Conservation (phyloP, 2,797 vertebrate genomes). For the Arnoldichthys spilopterus region DNA sequence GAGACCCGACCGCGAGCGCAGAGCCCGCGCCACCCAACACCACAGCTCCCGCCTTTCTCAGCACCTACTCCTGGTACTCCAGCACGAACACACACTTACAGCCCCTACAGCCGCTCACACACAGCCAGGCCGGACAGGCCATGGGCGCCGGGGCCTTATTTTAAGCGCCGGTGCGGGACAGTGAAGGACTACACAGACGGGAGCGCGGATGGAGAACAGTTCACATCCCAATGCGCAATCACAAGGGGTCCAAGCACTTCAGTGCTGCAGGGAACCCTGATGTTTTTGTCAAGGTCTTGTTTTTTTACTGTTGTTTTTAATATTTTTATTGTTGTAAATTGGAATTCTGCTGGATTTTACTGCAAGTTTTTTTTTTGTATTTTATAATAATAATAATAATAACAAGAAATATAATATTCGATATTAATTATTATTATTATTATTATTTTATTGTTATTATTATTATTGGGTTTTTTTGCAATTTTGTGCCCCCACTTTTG, state of each 20-base stretch:
- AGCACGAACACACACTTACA: conserved; percentile 75
- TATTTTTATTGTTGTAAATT: conserved; percentile 32
- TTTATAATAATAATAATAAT: background rate
- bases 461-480: conserved; percentile 29
- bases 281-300: background rate
- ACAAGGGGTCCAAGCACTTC: background rate
- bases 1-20: conserved; percentile 68
- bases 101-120: conserved; percentile 70
- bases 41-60: conserved; percentile 77
- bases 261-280: background rate
- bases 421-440: background rate
- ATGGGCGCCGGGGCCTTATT: conserved; percentile 80
- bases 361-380: too few species aligned
- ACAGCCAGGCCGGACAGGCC: conserved; percentile 70
- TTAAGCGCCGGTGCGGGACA: conserved; percentile 62
- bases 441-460: background rate
- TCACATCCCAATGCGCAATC: conserved; percentile 4
- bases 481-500: conserved; percentile 17
- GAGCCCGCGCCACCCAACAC: conserved; percentile 71
- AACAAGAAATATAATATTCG: too few species aligned
- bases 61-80: conserved; percentile 85
- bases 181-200: conserved; percentile 35
- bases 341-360: conserved; percentile 17
- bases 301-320: background rate
- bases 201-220: conserved; percentile 2